Evolutionary conservation across 2,113 vertebrate genomes (phyloP).

Genomic region (Delphinapterus leucas): DNA sequence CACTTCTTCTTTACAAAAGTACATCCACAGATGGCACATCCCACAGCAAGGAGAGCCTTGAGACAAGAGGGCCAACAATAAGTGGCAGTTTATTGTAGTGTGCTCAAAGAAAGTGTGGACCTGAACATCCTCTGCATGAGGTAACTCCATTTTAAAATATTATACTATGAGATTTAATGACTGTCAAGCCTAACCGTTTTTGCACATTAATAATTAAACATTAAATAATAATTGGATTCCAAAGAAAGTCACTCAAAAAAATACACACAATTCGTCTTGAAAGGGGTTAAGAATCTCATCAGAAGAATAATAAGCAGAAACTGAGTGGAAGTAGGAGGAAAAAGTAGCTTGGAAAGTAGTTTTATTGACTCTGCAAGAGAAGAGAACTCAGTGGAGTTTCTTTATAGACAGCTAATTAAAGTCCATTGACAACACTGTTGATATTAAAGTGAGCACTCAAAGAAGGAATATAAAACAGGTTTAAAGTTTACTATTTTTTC

Average conservation of each 20-base stretch:
- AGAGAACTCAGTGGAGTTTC: background rate
- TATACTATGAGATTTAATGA: background rate
- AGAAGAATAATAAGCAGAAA: background rate
- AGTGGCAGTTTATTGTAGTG: background rate
- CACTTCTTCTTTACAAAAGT: background rate
- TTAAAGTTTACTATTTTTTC: background rate
- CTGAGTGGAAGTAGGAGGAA: background rate
- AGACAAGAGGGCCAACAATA: background rate
- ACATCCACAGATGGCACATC: background rate
- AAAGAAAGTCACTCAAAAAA: background rate
- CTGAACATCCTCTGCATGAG: background rate
- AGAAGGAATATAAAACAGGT: background rate
- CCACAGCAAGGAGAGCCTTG: background rate
- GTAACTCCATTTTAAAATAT: background rate
- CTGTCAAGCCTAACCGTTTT: background rate
- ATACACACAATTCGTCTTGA: background rate
- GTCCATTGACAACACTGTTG: background rate
- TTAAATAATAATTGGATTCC: background rate
- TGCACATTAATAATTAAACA: background rate
- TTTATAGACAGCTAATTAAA: background rate
- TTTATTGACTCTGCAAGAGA: background rate
- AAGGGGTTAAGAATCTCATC: background rate
- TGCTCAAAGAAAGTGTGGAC: background rate
- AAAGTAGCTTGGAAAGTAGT: background rate
- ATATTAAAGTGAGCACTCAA: background rate